Percentiles rank a stretch among this genome's conserved stretches.
These are phyloP conservation scores for Sterna hirundo DNA, from an alignment of 2,113 vertebrate species.

Conservation along the genomic window DNA sequence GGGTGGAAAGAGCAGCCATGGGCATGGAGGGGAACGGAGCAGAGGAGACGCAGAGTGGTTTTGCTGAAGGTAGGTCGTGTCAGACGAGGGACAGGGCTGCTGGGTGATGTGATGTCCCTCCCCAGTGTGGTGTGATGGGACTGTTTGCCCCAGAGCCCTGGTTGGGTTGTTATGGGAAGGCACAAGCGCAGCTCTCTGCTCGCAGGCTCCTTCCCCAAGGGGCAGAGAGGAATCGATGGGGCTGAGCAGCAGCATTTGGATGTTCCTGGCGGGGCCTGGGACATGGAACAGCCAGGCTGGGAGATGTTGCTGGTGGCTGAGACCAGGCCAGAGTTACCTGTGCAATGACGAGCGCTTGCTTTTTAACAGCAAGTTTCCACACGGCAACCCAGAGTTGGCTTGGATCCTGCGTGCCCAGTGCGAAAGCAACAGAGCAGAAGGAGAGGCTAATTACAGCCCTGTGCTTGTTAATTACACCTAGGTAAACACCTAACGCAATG, in stretches of 20 bases:
- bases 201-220: background rate
- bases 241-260: background rate
- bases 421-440: background rate
- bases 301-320: background rate
- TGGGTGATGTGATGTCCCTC: background rate
- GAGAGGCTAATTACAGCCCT: conserved; percentile 17
- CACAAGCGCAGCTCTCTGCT: rapidly evolving
- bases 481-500: background rate
- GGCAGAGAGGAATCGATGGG: rapidly evolving
- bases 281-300: rapidly evolving
- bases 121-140: rapidly evolving
- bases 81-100: background rate
- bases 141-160: background rate
- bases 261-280: background rate
- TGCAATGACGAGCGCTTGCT: background rate
- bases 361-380: background rate
- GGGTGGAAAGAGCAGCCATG: background rate
- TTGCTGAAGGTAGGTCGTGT: background rate
- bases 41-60: background rate
- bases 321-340: background rate
- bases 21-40: rapidly evolving
- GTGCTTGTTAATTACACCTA: background rate
- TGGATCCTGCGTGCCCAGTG: background rate
- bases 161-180: background rate
- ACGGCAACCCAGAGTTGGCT: background rate